phyloP scores from a whole-genome alignment of 2,888 invertebrate genomes.

The Volucella inanis region DNA sequence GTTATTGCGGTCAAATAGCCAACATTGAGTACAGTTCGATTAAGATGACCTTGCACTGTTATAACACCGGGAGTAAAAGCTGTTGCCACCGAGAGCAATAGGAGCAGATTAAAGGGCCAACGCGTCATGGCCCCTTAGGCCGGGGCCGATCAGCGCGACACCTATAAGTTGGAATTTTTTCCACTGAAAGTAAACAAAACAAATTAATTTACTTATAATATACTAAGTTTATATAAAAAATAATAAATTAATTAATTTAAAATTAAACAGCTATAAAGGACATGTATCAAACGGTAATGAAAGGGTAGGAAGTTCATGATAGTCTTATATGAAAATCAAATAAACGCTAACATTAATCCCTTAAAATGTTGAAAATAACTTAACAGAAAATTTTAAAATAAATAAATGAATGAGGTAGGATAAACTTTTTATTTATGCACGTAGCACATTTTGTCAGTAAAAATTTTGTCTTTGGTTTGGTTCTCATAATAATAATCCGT shows the following conservation, averaged over 20 bases:
- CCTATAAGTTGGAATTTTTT: slow-evolving; percentile 84
- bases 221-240: background rate
- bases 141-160: slow-evolving; percentile 87
- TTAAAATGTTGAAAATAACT: too few species aligned
- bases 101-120: slow-evolving; percentile 85
- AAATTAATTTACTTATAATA: background rate
- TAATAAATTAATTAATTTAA: background rate
- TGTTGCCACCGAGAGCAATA: slow-evolving; percentile 87
- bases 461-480: too few species aligned
- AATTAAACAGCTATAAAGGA: background rate
- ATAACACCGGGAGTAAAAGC: slow-evolving; percentile 83
- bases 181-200: slow-evolving; percentile 78
- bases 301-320: too few species aligned
- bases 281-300: too few species aligned
- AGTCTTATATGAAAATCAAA: too few species aligned
- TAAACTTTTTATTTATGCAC: too few species aligned
- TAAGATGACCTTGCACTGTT: slow-evolving; percentile 81
- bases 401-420: too few species aligned
- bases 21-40: slow-evolving; percentile 86
- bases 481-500: too few species aligned
- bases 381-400: too few species aligned
- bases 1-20: slow-evolving; percentile 94
- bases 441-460: too few species aligned
- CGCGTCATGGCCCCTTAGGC: slow-evolving; percentile 84
- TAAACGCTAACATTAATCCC: too few species aligned